phyloP scores from a whole-genome alignment of 2,113 vertebrate species.

The Uropsilus gracilis region DNA sequence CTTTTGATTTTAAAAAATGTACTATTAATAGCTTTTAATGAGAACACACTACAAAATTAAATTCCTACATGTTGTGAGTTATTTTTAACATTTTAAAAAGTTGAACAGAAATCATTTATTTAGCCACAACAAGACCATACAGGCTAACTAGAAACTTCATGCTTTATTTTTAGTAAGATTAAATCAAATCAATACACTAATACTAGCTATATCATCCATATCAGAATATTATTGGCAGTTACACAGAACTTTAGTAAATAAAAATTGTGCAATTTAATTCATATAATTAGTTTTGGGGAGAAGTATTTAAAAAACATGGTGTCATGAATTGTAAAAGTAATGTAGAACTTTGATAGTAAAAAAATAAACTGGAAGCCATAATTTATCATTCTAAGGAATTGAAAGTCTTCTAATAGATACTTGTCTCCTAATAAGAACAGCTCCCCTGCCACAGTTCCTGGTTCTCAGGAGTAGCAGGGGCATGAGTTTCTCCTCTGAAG shows the following conservation, averaged over 20 bases:
- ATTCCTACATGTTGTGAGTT: background rate
- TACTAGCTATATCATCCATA: background rate
- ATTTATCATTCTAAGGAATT: background rate
- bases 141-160: slow-evolving; percentile 3
- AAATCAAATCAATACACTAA: slow-evolving; percentile 28
- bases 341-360: background rate
- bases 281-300: background rate
- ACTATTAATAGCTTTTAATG: slow-evolving; percentile 43
- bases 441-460: too few relatives aligned
- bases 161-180: slow-evolving; percentile 21
- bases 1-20: background rate
- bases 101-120: slow-evolving; percentile 32
- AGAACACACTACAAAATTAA: slow-evolving; percentile 23
- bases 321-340: background rate
- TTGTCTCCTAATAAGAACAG: too few relatives aligned
- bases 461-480: too few relatives aligned
- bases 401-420: background rate
- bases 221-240: slow-evolving; percentile 1
- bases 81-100: slow-evolving; percentile 32
- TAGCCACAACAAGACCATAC: background rate
- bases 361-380: background rate
- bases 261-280: slow-evolving; percentile 1
- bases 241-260: slow-evolving; percentile 8
- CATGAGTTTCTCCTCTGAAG: too few relatives aligned
- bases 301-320: background rate